These are phyloP conservation scores for Tipula lateralis DNA, from an alignment of 2,888 invertebrate genomes.

Conservation along the genomic window DNA sequence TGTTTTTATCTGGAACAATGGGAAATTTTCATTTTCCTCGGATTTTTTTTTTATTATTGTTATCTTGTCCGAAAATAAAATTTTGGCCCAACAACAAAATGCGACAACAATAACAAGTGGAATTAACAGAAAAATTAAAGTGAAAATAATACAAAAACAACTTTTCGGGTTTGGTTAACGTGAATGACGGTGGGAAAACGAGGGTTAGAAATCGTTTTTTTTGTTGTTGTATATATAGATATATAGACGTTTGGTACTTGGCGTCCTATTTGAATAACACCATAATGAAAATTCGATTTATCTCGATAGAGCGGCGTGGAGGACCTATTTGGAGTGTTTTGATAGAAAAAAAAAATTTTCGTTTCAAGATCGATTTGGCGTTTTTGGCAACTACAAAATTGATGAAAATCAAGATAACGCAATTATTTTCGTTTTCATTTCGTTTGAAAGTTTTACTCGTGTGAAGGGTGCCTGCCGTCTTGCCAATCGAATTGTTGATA, in stretches of 20 bases:
- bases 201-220: background rate
- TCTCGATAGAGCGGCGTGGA: too few relatives aligned
- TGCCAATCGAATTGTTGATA: background rate
- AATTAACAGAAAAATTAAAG: constrained; percentile 19
- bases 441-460: background rate
- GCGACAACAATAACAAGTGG: background rate
- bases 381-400: background rate
- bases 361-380: background rate
- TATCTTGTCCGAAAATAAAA: background rate
- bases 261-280: background rate
- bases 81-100: background rate
- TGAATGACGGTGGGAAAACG: background rate
- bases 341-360: background rate
- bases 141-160: background rate
- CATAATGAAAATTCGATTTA: constrained; percentile 1
- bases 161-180: background rate
- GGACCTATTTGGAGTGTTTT: background rate
- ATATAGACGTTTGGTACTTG: background rate
- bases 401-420: background rate
- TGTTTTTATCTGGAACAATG: background rate
- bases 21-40: background rate
- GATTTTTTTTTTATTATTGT: background rate
- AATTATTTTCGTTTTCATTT: background rate
- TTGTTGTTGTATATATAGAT: too few relatives aligned
- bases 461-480: background rate